Conservation (phyloP, 2,113 vertebrate genomes). For the Seriola quinqueradiata region DNA sequence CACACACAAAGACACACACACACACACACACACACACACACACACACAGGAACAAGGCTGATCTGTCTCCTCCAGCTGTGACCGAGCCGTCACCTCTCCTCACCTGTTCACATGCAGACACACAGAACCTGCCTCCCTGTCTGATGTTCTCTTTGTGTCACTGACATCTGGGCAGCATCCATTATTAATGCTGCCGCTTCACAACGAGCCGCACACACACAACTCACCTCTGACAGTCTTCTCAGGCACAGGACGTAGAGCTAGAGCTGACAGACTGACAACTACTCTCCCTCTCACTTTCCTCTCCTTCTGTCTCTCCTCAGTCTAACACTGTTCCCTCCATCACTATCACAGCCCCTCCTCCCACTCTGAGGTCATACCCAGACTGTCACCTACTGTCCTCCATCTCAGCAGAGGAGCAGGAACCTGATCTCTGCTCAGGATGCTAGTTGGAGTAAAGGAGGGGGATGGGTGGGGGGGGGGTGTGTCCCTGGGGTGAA, state of each 20-base stretch:
- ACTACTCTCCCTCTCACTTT: background rate
- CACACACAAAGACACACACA: slow-evolving; percentile 23
- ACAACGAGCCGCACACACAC: background rate
- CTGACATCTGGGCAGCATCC: slow-evolving; percentile 23
- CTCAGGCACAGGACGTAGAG: background rate
- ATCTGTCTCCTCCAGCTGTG: slow-evolving; percentile 17
- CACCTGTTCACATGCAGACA: background rate
- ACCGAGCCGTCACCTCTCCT: background rate
- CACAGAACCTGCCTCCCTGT: background rate
- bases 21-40: background rate
- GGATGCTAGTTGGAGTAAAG: slow-evolving; percentile 4
- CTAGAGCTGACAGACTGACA: background rate
- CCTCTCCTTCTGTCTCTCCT: slow-evolving; percentile 18
- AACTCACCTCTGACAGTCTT: slow-evolving; percentile 11
- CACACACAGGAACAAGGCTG: slow-evolving; percentile 32
- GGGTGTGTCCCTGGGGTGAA: slow-evolving; percentile 3
- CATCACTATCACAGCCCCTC: background rate
- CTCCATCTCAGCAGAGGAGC: slow-evolving; percentile 9
- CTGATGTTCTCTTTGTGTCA: background rate
- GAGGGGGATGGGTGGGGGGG: background rate
- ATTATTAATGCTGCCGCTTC: slow-evolving; percentile 1
- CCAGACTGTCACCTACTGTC: background rate
- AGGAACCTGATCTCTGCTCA: slow-evolving; percentile 37
- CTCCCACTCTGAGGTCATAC: slow-evolving; percentile 27
- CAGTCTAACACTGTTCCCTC: background rate